These are phyloP conservation scores for Polymixis flavicincta DNA, from an alignment of 2,888 invertebrate genomes.

Conservation along the genomic window DNA sequence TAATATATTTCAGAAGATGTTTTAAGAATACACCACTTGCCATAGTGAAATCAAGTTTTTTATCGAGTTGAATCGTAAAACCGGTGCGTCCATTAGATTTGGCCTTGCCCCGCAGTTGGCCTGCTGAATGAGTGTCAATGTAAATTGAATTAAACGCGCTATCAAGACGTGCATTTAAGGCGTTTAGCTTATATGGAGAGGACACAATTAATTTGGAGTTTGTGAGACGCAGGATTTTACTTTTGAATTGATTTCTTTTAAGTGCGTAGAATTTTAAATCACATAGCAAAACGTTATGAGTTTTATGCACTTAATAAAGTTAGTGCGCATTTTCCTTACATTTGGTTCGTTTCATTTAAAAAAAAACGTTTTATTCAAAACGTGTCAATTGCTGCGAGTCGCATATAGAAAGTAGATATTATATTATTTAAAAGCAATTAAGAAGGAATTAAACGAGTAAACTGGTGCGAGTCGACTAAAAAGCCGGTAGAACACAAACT, in stretches of 20 bases:
- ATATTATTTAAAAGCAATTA: no score
- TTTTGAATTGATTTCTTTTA: background rate
- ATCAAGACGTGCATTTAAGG: conserved; percentile 33
- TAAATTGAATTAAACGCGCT: conserved; percentile 64
- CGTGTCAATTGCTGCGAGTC: no score
- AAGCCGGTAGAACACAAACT: no score
- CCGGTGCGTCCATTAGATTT: conserved; percentile 41
- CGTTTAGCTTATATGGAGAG: conserved; percentile 13
- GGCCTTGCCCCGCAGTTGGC: conserved; percentile 70
- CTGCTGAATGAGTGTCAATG: conserved; percentile 73
- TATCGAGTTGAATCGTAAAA: conserved; percentile 45
- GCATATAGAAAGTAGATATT: no score
- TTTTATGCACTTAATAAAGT: no score
- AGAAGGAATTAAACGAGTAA: no score
- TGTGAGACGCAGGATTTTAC: background rate
- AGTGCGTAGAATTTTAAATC: background rate
- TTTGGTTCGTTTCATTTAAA: no score
- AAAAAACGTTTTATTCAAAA: no score
- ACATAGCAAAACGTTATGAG: background rate
- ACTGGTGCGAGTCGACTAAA: no score
- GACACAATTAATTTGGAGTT: conserved; percentile 6
- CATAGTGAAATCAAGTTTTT: conserved; percentile 54
- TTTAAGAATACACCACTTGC: conserved; percentile 17
- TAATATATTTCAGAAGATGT: conserved; percentile 30
- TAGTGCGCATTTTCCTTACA: no score